These are phyloP conservation scores for Acleris cristana DNA, from an alignment of 2,888 invertebrate genomes.

Conservation along the genomic window DNA sequence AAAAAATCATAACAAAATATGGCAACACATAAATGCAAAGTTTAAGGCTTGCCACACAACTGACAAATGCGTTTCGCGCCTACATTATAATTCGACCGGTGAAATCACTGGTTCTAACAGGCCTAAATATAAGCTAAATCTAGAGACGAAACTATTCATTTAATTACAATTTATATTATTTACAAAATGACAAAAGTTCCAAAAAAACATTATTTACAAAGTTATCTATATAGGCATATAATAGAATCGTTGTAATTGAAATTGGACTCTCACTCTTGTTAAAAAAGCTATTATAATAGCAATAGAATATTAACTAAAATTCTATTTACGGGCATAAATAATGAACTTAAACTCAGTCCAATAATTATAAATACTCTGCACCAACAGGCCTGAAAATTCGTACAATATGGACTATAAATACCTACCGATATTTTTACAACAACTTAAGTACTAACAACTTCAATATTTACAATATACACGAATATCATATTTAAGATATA, in stretches of 20 bases:
- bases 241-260: constrained; percentile 55
- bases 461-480: constrained; percentile 48
- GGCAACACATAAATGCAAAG: constrained; percentile 53
- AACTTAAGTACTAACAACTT: constrained; percentile 35
- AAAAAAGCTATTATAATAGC: constrained; percentile 5
- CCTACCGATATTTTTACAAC: constrained; percentile 37
- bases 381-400: constrained; percentile 13
- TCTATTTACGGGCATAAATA: background rate
- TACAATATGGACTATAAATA: constrained; percentile 31
- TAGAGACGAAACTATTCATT: constrained; percentile 33
- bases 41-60: constrained; percentile 37
- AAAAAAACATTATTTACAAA: constrained; percentile 36
- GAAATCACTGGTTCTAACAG: constrained; percentile 11
- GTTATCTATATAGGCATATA: constrained; percentile 14
- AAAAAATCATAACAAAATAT: constrained; percentile 39
- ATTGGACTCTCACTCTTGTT: constrained; percentile 50
- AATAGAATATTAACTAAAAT: background rate
- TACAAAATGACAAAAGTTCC: constrained; percentile 34
- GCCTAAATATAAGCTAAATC: constrained; percentile 20
- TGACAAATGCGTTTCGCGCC: constrained; percentile 16
- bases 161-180: constrained; percentile 35
- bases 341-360: background rate
- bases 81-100: constrained; percentile 15
- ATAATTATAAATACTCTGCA: constrained; percentile 16
- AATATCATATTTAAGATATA: constrained; percentile 39